Base-by-base conservation (phyloP, 1,140 invertebrate genomes). In the Liolophura sinensis region DNA sequence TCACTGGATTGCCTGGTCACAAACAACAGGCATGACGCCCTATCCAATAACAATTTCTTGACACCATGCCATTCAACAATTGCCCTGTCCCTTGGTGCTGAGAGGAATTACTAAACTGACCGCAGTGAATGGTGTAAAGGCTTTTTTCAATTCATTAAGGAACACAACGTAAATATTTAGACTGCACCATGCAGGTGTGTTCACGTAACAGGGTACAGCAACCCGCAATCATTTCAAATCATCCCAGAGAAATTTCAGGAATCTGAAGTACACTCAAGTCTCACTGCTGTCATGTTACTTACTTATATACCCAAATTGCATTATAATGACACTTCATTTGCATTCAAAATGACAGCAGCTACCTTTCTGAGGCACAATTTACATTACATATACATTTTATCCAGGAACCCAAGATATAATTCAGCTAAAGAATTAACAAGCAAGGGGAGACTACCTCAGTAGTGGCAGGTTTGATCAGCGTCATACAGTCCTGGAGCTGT, bases 401-500 rank as follows among this genome's bases (percentile, higher is more conserved):
- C 16, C 9, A 64, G 18, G 0, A 64, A 51, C 31, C 25, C 51
- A 52, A 57, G 25, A 51, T 59, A 59, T 18, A n/a, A 3, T 46
- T 20, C 3, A 27, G 14, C 3, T 14, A 46, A n/a, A 4, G 18
- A 27, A 27, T 40, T 5, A 9, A 40, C 47, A 4, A 18, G 27
- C 25, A 3, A 18, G 25, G 60, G n/a, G 18, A 18, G 60, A 20
- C 22, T 51, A 55, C 47, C 27, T 24, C 47, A 7, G 27, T 22
- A 9, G 51, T 7, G 7, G 27, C 24, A 22, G 52, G 54, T 62
- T 20, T 67, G 50, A n/a, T 54, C 52, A 40, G 31, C 9, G 31
- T 40, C 31, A 40, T 40, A 27, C 62, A 73, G 40, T 73, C 59
- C 48, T 75, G 73, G 3, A 77, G 55, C 56, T 75, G 73, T 65